Percentiles rank a stretch among this genome's conserved stretches.
Evolutionary conservation across 2,888 invertebrate species (phyloP).

Genomic region (Zaprionus bogoriensis): DNA sequence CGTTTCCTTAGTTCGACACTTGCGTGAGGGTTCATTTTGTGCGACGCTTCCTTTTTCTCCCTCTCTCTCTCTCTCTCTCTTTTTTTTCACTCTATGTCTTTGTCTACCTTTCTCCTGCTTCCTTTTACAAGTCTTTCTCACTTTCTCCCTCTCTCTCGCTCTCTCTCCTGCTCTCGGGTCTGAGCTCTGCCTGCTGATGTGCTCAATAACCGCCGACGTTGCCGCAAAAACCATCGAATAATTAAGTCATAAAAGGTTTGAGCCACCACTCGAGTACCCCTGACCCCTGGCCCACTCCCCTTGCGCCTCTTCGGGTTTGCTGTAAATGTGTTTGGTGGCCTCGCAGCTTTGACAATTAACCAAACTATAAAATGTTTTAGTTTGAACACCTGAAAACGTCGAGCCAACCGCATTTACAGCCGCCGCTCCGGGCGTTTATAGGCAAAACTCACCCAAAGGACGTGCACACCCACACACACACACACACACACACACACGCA

Average conservation of each 20-base stretch:
- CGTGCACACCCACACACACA: conserved; percentile 22
- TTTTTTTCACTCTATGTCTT: neutral
- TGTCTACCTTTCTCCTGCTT: neutral
- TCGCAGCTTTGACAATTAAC: conserved; percentile 73
- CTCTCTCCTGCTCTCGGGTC: neutral
- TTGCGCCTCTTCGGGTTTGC: neutral
- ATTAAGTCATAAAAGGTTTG: conserved; percentile 74
- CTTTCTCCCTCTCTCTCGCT: neutral
- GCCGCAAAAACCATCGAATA: conserved; percentile 72
- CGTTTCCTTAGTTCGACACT: too few relatives aligned
- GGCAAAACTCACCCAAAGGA: conserved; percentile 54
- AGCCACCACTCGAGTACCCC: conserved; percentile 12
- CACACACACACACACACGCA: conserved; percentile 39
- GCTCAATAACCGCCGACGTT: conserved; percentile 42
- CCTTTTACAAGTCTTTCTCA: neutral
- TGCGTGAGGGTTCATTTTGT: too few relatives aligned
- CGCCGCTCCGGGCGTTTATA: conserved; percentile 29
- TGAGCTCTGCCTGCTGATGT: conserved; percentile 4
- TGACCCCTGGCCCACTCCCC: neutral
- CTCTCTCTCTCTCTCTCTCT: neutral
- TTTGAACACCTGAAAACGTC: conserved; percentile 69
- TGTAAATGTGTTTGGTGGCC: conserved; percentile 34
- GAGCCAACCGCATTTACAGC: conserved; percentile 27
- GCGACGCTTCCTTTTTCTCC: neutral
- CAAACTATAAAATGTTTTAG: conserved; percentile 77